These are phyloP conservation scores for Caenorhabditis wallacei DNA, from an alignment of 2,888 invertebrate species.

Conservation along the genomic window DNA sequence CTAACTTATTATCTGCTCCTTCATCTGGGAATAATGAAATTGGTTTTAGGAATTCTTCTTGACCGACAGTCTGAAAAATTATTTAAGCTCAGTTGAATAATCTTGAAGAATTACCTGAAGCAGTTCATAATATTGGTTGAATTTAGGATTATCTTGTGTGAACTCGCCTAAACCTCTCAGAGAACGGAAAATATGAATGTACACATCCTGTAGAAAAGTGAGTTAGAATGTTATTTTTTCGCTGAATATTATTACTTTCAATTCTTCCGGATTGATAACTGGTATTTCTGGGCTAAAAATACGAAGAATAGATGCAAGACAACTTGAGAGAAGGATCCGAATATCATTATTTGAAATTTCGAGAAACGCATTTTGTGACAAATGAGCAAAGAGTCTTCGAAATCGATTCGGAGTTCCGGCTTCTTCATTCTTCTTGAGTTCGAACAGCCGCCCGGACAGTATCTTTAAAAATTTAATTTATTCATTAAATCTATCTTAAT, in stretches of 20 bases:
- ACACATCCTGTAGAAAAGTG: slow-evolving; percentile 45
- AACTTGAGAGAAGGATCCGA: slow-evolving; percentile 65
- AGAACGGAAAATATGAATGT: slow-evolving; percentile 45
- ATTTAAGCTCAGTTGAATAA: neutral
- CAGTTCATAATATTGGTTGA: slow-evolving; percentile 48
- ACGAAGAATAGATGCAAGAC: slow-evolving; percentile 63
- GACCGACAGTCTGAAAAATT: slow-evolving; percentile 20
- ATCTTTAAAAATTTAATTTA: slow-evolving; percentile 28
- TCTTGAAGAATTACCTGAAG: slow-evolving; percentile 20
- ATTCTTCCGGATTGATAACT: slow-evolving; percentile 13
- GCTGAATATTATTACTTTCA: slow-evolving; percentile 45
- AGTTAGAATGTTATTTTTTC: neutral
- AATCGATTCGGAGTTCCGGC: slow-evolving; percentile 30
- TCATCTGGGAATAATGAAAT: slow-evolving; percentile 39
- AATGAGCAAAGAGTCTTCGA: slow-evolving; percentile 45
- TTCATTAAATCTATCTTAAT: neutral
- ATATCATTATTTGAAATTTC: slow-evolving; percentile 54
- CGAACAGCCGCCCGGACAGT: slow-evolving; percentile 33
- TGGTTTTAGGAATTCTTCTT: slow-evolving; percentile 23
- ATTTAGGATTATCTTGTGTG: slow-evolving; percentile 45
- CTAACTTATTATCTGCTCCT: slow-evolving; percentile 49
- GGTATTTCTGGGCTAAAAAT: slow-evolving; percentile 62
- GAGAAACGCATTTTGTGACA: slow-evolving; percentile 40
- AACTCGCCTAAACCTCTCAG: slow-evolving; percentile 45
- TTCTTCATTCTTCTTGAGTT: slow-evolving; percentile 45